phyloP scores from a whole-genome alignment of 2,797 vertebrate species.

The Chromis chromis region DNA sequence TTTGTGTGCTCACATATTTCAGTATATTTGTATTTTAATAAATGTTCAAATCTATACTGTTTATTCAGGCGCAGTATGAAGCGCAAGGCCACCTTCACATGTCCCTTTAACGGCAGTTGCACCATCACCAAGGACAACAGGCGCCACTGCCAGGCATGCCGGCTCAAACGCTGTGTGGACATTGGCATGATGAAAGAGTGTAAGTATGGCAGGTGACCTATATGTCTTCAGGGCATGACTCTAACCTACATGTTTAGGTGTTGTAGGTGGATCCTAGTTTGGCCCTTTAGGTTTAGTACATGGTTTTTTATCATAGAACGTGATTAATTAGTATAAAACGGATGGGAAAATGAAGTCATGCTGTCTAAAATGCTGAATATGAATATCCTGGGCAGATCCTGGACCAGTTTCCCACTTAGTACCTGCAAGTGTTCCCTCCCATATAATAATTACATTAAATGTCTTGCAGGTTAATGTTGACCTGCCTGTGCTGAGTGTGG shows the following conservation, averaged over 20 bases:
- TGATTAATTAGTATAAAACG: neutral
- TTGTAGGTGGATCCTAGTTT: neutral
- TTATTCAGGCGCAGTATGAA: conserved; percentile 94
- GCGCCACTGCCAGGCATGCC: conserved; percentile 96
- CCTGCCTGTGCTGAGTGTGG: too few species aligned
- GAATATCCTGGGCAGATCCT: neutral
- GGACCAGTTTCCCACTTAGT: neutral
- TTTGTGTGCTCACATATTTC: conserved; percentile 7
- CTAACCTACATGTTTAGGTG: neutral
- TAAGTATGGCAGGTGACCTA: conserved; percentile 87
- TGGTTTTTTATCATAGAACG: neutral
- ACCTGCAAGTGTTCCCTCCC: neutral
- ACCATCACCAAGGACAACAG: conserved; percentile 98
- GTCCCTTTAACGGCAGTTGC: conserved; percentile 94
- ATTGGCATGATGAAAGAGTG: conserved; percentile 90
- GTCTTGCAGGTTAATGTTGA: too few species aligned
- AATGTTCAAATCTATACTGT: conserved; percentile 27
- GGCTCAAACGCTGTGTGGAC: conserved; percentile 92
- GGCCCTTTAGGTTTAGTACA: neutral
- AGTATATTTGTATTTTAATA: conserved; percentile 22
- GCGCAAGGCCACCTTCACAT: conserved; percentile 93
- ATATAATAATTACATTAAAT: neutral
- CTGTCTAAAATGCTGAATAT: neutral
- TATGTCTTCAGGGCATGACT: conserved; percentile 24
- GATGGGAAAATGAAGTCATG: neutral